Evolutionary conservation across 2,797 vertebrate species (phyloP).

Genomic region (Coregonus ussuriensis): DNA sequence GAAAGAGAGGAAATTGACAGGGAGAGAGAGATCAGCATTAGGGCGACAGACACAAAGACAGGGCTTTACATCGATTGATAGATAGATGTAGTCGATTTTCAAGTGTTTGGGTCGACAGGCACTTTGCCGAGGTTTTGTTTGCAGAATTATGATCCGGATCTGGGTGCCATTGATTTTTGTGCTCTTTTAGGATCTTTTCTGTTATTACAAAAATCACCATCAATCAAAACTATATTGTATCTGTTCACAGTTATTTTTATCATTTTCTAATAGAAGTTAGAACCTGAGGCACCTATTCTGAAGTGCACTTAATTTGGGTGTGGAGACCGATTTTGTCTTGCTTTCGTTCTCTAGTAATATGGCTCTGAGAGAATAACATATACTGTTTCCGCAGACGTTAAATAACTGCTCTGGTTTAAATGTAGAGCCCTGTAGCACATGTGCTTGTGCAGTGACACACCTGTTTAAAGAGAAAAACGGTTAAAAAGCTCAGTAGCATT

Average conservation of each 20-base stretch:
- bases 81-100: slow-evolving; percentile 52
- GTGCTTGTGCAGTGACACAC: slow-evolving; percentile 65
- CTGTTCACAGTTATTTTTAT: slow-evolving; percentile 64
- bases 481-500: slow-evolving; percentile 64
- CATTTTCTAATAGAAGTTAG: slow-evolving; percentile 54
- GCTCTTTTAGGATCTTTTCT: slow-evolving; percentile 61
- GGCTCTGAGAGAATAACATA: slow-evolving; percentile 64
- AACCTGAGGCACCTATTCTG: slow-evolving; percentile 81
- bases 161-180: slow-evolving; percentile 69
- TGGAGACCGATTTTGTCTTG: slow-evolving; percentile 66
- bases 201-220: slow-evolving; percentile 50
- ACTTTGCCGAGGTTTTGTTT: slow-evolving; percentile 75
- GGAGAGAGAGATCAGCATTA: slow-evolving; percentile 23
- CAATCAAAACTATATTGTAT: slow-evolving; percentile 63
- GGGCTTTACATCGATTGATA: slow-evolving; percentile 81
- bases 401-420: slow-evolving; percentile 55
- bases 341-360: slow-evolving; percentile 58
- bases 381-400: slow-evolving; percentile 38
- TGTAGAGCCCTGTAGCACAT: slow-evolving; percentile 77
- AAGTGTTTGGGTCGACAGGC: slow-evolving; percentile 76
- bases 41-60: slow-evolving; percentile 64
- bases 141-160: slow-evolving; percentile 48
- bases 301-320: slow-evolving; percentile 83
- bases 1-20: neutral
- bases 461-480: slow-evolving; percentile 52